Conservation (phyloP, 2,888 invertebrate species). For the Cryptocephalus primarius region DNA sequence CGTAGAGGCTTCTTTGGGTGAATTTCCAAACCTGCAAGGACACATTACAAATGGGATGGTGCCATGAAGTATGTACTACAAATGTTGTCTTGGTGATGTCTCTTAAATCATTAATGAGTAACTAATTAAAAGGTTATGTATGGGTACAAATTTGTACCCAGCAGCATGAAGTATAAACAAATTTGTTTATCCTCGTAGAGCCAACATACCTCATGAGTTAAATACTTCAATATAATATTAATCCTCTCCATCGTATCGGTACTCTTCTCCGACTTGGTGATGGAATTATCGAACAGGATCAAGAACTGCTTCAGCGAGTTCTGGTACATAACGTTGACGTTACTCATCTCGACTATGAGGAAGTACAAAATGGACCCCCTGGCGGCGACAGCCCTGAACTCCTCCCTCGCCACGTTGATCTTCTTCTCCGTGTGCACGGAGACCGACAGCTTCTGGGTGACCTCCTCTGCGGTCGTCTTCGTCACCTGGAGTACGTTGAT, state of each 20-base stretch:
- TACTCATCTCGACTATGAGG: conserved; percentile 93
- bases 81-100: too few relatives aligned
- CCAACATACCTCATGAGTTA: conserved; percentile 60
- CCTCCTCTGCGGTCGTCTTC: conserved; percentile 85
- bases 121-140: neutral
- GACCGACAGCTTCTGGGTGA: conserved; percentile 84
- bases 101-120: too few relatives aligned
- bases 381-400: conserved; percentile 89
- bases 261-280: conserved; percentile 80
- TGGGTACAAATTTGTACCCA: too few relatives aligned
- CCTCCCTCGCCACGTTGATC: conserved; percentile 87
- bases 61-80: too few relatives aligned
- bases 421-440: conserved; percentile 90
- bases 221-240: conserved; percentile 74
- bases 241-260: conserved; percentile 78
- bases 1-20: conserved; percentile 84
- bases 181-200: too few relatives aligned
- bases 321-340: conserved; percentile 95
- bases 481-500: conserved; percentile 76
- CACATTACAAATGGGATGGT: too few relatives aligned
- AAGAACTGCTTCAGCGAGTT: conserved; percentile 91
- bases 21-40: conserved; percentile 66
- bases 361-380: conserved; percentile 92
- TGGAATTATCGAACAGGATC: conserved; percentile 86
- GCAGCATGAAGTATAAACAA: too few relatives aligned